Percentiles rank a stretch among this genome's conserved stretches.
Evolutionary conservation across 1,140 invertebrate species (phyloP).

Genomic region (Drosophila simulans): DNA sequence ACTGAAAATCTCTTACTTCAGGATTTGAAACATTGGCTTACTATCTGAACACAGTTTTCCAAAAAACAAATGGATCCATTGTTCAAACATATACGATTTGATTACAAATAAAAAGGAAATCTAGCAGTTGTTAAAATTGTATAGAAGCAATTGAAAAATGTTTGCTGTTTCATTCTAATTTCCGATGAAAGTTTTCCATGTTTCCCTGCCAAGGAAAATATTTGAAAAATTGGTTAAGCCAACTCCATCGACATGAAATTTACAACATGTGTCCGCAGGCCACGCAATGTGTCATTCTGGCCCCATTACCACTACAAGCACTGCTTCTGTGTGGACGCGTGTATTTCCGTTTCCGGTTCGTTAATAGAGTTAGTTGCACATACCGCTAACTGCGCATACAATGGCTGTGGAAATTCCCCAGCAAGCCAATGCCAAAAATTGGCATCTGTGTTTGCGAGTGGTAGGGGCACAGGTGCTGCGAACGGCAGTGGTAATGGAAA

Average conservation of each 20-base stretch:
- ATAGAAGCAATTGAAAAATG: background rate
- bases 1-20: background rate
- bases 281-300: slow-evolving; percentile 23
- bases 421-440: slow-evolving; percentile 54
- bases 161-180: too few species aligned
- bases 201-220: background rate
- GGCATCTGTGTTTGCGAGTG: slow-evolving; percentile 21
- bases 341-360: slow-evolving; percentile 77
- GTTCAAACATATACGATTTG: too few species aligned
- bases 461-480: slow-evolving; percentile 23
- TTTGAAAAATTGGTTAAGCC: slow-evolving; percentile 7
- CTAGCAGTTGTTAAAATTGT: background rate
- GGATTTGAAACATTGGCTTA: background rate
- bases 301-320: background rate
- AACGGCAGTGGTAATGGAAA: slow-evolving; percentile 15
- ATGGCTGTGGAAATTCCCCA: slow-evolving; percentile 37
- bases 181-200: background rate
- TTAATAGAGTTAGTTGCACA: slow-evolving; percentile 84
- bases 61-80: too few species aligned
- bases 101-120: too few species aligned
- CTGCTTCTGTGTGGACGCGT: slow-evolving; percentile 22
- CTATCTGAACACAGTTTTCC: background rate
- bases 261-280: slow-evolving; percentile 52
- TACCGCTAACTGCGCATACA: slow-evolving; percentile 44
- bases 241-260: slow-evolving; percentile 7